A percentile compares a stretch with the other conserved stretches of the same genome.
These are phyloP conservation scores for Stegodyphus dumicola DNA, from an alignment of 1,140 invertebrate species.

Conservation along the genomic window DNA sequence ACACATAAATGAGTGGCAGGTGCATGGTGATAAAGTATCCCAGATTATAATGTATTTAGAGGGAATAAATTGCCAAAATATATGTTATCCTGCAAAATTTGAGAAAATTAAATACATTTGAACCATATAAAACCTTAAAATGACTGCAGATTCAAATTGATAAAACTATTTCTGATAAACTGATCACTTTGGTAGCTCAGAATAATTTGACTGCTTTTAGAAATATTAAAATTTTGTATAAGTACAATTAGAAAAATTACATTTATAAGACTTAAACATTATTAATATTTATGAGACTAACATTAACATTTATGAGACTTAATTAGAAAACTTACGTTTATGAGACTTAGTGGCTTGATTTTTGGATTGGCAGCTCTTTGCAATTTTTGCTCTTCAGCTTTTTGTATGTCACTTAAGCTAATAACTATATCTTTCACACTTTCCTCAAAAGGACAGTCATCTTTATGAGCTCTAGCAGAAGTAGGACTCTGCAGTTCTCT, in stretches of 20 bases:
- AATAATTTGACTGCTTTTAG: not conserved
- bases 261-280: constrained; percentile 73
- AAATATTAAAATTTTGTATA: too few species aligned
- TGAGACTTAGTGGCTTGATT: constrained; percentile 75
- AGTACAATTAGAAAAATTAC: constrained; percentile 65
- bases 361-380: constrained; percentile 70
- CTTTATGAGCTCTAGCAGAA: not conserved
- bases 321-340: constrained; percentile 73
- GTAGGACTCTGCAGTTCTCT: too few species aligned
- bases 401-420: constrained; percentile 48
- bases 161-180: not conserved
- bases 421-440: constrained; percentile 32
- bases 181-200: not conserved
- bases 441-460: not conserved
- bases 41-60: too few species aligned
- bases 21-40: too few species aligned
- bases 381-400: constrained; percentile 39
- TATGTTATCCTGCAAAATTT: too few species aligned
- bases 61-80: too few species aligned
- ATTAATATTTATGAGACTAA: not conserved
- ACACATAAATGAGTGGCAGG: too few species aligned
- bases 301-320: not conserved
- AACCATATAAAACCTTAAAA: too few species aligned
- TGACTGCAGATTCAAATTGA: not conserved
- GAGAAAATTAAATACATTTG: too few species aligned